Conservation (phyloP, 1,140 invertebrate genomes). For the Dreissena polymorpha region DNA sequence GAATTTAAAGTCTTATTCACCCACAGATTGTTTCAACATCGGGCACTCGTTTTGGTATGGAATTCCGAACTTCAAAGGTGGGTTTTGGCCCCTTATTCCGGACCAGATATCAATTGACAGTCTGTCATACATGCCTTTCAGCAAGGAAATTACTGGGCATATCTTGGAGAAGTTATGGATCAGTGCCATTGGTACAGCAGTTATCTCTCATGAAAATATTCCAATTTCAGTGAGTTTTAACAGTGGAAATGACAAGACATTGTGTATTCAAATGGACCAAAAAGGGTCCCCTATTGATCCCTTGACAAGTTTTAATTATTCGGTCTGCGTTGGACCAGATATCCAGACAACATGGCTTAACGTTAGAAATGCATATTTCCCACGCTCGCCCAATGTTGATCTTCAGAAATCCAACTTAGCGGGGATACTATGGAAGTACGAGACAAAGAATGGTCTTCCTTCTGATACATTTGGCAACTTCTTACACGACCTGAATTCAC, state of each 20-base stretch:
- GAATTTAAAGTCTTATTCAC: constrained; percentile 8
- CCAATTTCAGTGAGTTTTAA: constrained; percentile 63
- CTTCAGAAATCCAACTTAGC: constrained; percentile 43
- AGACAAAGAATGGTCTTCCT: background rate
- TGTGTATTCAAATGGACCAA: constrained; percentile 44
- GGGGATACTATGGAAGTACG: constrained; percentile 50
- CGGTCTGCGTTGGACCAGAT: constrained; percentile 59
- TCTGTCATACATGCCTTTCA: constrained; percentile 20
- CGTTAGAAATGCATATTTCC: constrained; percentile 48
- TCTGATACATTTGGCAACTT: constrained; percentile 49
- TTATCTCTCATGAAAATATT: constrained; percentile 57
- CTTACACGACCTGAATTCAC: constrained; percentile 79
- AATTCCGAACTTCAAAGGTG: constrained; percentile 39
- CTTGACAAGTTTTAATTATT: constrained; percentile 53
- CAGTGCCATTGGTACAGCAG: constrained; percentile 63
- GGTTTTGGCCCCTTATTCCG: constrained; percentile 44
- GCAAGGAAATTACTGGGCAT: constrained; percentile 22
- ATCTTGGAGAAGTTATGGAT: constrained; percentile 67
- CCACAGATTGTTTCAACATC: constrained; percentile 45
- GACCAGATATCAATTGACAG: constrained; percentile 3
- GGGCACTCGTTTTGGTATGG: constrained; percentile 46
- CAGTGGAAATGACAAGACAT: constrained; percentile 10
- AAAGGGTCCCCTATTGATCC: background rate
- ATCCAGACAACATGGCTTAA: constrained; percentile 56
- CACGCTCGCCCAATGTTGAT: constrained; percentile 28